phyloP scores from a whole-genome alignment of 2,113 vertebrate species.

The Sardina pilchardus region DNA sequence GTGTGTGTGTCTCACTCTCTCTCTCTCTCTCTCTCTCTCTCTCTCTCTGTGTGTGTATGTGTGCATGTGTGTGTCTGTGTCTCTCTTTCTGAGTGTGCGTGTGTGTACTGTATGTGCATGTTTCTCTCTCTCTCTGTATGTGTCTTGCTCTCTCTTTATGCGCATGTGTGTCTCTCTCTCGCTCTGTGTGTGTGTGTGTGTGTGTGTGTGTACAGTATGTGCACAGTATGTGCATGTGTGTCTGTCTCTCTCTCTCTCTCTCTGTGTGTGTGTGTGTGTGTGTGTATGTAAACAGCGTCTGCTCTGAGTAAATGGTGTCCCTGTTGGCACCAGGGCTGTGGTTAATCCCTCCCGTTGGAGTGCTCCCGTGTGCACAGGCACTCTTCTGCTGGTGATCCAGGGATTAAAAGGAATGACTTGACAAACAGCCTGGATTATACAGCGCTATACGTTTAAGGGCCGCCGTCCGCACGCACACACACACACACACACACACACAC shows the following conservation, averaged over 20 bases:
- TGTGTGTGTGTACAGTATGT: not conserved
- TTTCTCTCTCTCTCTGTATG: too few species aligned
- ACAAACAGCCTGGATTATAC: not conserved
- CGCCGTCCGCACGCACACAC: not conserved
- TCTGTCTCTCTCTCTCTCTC: not conserved
- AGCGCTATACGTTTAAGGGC: not conserved
- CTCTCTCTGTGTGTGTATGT: not conserved
- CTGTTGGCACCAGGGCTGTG: constrained; percentile 10
- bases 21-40: too few species aligned
- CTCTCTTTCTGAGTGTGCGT: too few species aligned
- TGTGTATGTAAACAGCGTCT: not conserved
- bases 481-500: not conserved
- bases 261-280: not conserved
- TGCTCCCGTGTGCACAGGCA: not conserved
- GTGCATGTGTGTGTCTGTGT: not conserved
- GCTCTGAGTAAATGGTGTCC: not conserved
- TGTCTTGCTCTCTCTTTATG: not conserved
- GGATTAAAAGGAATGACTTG: not conserved
- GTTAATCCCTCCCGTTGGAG: not conserved
- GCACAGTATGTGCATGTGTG: not conserved
- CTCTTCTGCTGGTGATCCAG: not conserved
- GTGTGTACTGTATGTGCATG: not conserved
- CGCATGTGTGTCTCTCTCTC: not conserved
- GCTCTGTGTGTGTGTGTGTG: not conserved
- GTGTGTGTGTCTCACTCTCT: too few species aligned